Base-by-base conservation (phyloP, 1,140 invertebrate genomes). In the Drosophila kurseongensis region DNA sequence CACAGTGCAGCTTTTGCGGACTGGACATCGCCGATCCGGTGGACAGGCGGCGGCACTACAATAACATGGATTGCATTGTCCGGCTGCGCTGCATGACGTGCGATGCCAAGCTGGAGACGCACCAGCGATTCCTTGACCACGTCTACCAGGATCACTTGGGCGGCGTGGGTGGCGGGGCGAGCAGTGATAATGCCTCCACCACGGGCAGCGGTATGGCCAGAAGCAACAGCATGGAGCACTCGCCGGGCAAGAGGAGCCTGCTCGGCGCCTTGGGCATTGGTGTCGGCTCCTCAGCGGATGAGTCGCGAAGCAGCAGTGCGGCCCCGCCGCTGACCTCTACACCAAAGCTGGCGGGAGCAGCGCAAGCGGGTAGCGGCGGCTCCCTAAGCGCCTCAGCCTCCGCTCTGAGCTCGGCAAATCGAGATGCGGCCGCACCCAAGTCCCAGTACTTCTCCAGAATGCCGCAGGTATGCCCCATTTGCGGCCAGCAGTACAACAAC, bases 51-150 rank as follows among this genome's bases (percentile, higher is more conserved):
- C 91, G 92, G 3, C 92, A 92, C 48, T 92, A 92, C 57, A 92
- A 92, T 58, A 92, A 92, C 51, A 91, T 92, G 88, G 91, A 91
- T 32, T 92, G 92, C 51, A 92, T 92, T 63, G 90, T 92, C 3
- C 80, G 83, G 4, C 35, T 92, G 32, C 88, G 90, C n/a, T 92
- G 92, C 73, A 89, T 91, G 73, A 92, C 92, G 12, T 92, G 92
- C 38, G 88, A 92, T 41, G 88, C 82, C 16, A 91, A 92, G 52
- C 72, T 92, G 62, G 91, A 92, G 58, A 90, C 80, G 40, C 90
- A 92, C 65, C 86, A 92, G 56, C 82, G 81, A 1, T 92, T 92
- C 62, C 73, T 92, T 29, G 91, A 92, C 8, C 92, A 92, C 41
- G 92, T 92, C 47, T 92, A 92, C 66, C 84, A 91, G 63, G 85